phyloP scores from a whole-genome alignment of 2,113 vertebrate genomes.

The Cinclus cinclus region DNA sequence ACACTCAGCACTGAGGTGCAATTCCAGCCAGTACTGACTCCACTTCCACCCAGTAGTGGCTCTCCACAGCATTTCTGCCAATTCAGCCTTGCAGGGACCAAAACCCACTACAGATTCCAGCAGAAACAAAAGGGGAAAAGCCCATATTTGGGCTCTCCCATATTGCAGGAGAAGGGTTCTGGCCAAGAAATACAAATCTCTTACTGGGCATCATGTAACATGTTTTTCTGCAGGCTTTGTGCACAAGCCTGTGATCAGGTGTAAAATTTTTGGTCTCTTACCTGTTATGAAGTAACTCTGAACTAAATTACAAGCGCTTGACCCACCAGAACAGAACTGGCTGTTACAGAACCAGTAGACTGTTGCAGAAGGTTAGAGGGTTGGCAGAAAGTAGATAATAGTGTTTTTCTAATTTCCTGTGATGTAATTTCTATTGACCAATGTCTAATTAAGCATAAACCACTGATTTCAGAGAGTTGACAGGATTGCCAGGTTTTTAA shows the following conservation, averaged over 20 bases:
- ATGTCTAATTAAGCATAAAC: background rate
- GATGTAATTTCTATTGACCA: background rate
- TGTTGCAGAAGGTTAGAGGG: background rate
- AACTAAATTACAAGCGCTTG: no score
- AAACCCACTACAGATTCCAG: background rate
- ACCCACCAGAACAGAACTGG: no score
- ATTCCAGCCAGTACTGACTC: background rate
- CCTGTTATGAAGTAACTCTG: no score
- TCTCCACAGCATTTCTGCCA: background rate
- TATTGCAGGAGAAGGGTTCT: background rate
- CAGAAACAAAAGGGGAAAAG: background rate
- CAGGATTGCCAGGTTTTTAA: background rate
- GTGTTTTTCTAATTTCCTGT: background rate
- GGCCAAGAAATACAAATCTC: background rate
- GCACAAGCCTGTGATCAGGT: background rate
- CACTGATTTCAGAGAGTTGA: background rate
- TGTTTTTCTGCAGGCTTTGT: background rate
- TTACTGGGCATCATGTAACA: fast-evolving
- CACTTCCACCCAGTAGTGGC: background rate
- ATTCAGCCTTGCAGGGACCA: background rate
- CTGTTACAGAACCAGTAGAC: no score
- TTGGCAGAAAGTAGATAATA: background rate
- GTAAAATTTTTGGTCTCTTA: background rate
- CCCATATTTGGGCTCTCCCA: no score
- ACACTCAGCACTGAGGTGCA: background rate